A percentile compares a stretch with the other conserved stretches of the same genome.
Conservation (phyloP, 2,113 vertebrate species). For the Triplophysa dalaica region DNA sequence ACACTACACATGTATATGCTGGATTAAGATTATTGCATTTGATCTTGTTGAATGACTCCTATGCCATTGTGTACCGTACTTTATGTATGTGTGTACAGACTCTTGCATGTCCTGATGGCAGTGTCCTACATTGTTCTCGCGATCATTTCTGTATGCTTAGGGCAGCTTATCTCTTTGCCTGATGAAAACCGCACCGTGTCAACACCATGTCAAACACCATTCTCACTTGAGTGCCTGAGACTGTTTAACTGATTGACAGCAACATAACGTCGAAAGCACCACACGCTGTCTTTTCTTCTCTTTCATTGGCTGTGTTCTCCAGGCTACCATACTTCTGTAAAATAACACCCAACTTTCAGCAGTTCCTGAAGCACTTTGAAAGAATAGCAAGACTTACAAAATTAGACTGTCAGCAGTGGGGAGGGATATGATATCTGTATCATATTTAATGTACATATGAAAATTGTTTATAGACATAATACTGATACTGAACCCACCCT, state of each 20-base stretch:
- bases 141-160: not conserved
- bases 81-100: not conserved
- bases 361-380: slow-evolving; percentile 8
- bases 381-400: slow-evolving; percentile 22
- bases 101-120: not conserved
- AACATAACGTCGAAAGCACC: not conserved
- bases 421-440: not conserved
- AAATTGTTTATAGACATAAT: slow-evolving; percentile 8
- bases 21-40: slow-evolving; percentile 43
- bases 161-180: slow-evolving; percentile 12
- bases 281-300: slow-evolving; percentile 10
- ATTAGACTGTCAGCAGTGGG: slow-evolving; percentile 16
- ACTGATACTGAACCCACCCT: not conserved
- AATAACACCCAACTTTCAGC: slow-evolving; percentile 27
- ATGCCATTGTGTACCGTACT: not conserved
- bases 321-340: slow-evolving; percentile 12
- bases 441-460: slow-evolving; percentile 10
- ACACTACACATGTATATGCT: slow-evolving; percentile 32
- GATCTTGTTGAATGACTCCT: slow-evolving; percentile 18
- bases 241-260: not conserved
- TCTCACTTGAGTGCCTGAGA: slow-evolving; percentile 2
- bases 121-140: not conserved
- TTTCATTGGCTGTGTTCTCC: slow-evolving; percentile 12
- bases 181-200: slow-evolving; percentile 21
- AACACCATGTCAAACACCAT: slow-evolving; percentile 30